These are phyloP conservation scores for Gopherus flavomarginatus DNA, from an alignment of 2,113 vertebrate genomes.

Conservation along the genomic window DNA sequence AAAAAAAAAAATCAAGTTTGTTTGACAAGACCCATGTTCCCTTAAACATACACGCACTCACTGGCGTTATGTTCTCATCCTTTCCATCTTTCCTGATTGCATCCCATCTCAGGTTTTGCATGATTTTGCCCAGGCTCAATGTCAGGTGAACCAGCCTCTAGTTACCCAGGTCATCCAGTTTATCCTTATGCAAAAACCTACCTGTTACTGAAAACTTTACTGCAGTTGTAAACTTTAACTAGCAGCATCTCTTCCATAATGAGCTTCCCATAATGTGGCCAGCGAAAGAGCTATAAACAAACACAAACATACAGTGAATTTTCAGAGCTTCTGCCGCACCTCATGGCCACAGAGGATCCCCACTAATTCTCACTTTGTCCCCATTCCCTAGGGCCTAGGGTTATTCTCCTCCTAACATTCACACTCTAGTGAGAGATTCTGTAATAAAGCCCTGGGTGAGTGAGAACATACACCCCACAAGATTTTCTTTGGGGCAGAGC, in stretches of 20 bases:
- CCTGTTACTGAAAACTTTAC: constrained; percentile 92
- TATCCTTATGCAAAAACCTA: constrained; percentile 50
- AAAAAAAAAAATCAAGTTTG: not conserved
- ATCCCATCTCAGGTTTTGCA: not conserved
- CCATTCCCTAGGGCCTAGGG: not conserved
- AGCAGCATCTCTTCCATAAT: constrained; percentile 82
- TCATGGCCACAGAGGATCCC: not conserved
- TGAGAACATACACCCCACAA: not conserved
- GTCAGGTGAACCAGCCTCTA: not conserved
- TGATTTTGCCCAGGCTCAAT: not conserved
- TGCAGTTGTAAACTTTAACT: constrained; percentile 90
- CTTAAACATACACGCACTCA: not conserved
- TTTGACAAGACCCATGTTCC: not conserved
- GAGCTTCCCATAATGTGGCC: constrained; percentile 90
- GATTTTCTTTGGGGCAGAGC: not conserved
- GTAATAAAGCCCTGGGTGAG: not conserved
- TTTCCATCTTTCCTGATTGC: not conserved
- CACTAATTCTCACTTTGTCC: not conserved
- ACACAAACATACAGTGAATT: not conserved
- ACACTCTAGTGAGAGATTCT: not conserved
- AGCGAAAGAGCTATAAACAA: constrained; percentile 84
- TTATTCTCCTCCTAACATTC: not conserved
- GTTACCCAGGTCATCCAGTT: not conserved
- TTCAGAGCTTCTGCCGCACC: not conserved
- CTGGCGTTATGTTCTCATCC: not conserved